Conservation (phyloP, 2,797 vertebrate genomes). For the Channallabes apus region DNA sequence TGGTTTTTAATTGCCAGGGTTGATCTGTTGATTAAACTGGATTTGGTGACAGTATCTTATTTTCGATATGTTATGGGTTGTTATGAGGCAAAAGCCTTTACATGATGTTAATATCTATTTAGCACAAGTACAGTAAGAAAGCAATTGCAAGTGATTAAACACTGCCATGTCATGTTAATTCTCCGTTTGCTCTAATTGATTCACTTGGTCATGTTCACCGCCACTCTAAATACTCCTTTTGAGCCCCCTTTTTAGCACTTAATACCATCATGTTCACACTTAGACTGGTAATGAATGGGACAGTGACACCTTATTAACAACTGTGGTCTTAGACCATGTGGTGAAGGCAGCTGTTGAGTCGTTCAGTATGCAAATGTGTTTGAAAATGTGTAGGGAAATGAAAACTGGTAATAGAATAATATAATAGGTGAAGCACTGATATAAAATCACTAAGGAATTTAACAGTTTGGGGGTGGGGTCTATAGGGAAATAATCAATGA, state of each 20-base stretch:
- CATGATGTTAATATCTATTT: neutral
- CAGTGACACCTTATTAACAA: conserved; percentile 45
- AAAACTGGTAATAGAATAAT: neutral
- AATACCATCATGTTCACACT: conserved; percentile 31
- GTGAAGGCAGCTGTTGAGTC: conserved; percentile 35
- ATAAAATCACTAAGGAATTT: neutral
- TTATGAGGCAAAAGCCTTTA: neutral
- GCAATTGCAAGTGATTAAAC: conserved; percentile 64
- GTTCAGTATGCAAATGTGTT: conserved; percentile 28
- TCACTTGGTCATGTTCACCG: conserved; percentile 57
- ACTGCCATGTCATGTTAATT: conserved; percentile 56
- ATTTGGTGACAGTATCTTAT: neutral
- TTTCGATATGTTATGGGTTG: neutral
- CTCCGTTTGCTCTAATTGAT: conserved; percentile 57
- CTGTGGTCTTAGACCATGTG: conserved; percentile 30
- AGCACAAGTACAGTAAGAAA: conserved; percentile 9
- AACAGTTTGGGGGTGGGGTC: neutral
- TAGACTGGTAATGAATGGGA: conserved; percentile 41
- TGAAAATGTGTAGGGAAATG: neutral
- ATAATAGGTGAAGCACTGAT: neutral
- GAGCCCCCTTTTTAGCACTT: conserved; percentile 25
- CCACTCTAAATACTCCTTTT: conserved; percentile 37
- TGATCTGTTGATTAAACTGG: neutral
- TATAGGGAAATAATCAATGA: neutral
- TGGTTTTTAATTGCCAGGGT: neutral